These are phyloP conservation scores for Zaprionus lineosus DNA, from an alignment of 2,888 invertebrate species.

Conservation along the genomic window DNA sequence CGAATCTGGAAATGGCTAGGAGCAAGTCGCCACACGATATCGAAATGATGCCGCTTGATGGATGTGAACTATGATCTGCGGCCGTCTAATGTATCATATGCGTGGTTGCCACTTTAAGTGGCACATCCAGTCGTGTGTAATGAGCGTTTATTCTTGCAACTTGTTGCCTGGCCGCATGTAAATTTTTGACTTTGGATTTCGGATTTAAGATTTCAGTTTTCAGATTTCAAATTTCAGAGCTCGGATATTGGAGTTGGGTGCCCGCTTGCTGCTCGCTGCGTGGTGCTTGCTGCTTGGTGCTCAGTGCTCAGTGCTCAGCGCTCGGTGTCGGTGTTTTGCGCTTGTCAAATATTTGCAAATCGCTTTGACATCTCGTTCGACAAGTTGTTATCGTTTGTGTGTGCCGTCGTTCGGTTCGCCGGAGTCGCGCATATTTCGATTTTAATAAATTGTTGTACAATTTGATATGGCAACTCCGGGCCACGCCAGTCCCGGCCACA, in stretches of 20 bases:
- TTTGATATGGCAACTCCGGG: conserved; percentile 72
- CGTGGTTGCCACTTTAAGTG: conserved; percentile 8
- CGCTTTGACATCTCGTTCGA: conserved; percentile 79
- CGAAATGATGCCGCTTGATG: too few species aligned
- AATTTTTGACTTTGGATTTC: conserved; percentile 21
- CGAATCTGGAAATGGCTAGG: too few species aligned
- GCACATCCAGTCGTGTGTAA: conserved; percentile 22
- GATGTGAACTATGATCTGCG: too few species aligned
- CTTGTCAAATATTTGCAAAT: conserved; percentile 81
- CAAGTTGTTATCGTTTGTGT: conserved; percentile 73
- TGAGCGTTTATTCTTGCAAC: conserved; percentile 36
- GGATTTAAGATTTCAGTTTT: too few species aligned
- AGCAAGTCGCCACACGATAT: too few species aligned
- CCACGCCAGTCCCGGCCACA: conserved; percentile 26
- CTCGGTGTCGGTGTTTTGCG: conserved; percentile 64
- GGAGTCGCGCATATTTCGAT: conserved; percentile 72
- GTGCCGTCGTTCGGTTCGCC: conserved; percentile 24
- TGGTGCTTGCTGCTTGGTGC: too few species aligned
- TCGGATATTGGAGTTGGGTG: too few species aligned
- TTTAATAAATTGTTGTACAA: conserved; percentile 78
- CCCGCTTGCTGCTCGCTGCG: too few species aligned
- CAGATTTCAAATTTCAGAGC: too few species aligned
- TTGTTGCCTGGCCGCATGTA: conserved; percentile 31
- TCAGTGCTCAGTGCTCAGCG: too few species aligned
- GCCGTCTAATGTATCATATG: too few species aligned